Conservation (phyloP, 2,888 invertebrate genomes). For the Gerosis bhagava region DNA sequence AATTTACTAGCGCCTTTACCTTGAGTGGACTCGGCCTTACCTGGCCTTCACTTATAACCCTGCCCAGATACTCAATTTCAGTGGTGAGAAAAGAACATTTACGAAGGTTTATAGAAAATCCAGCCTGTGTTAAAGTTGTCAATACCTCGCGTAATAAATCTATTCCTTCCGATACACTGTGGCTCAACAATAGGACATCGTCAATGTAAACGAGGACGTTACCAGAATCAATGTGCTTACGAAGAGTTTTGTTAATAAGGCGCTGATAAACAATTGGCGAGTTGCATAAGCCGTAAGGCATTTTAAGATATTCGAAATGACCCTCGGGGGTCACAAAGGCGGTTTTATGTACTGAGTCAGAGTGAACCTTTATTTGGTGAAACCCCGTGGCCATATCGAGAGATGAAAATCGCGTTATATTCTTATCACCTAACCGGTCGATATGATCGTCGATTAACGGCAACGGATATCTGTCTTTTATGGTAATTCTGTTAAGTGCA, state of each 20-base stretch:
- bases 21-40: constrained; percentile 29
- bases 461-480: background rate
- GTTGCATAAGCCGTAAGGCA: background rate
- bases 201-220: background rate
- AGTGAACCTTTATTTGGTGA: no score
- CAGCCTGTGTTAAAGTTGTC: background rate
- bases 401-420: background rate
- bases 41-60: constrained; percentile 28
- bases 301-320: background rate
- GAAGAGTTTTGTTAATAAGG: background rate
- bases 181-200: background rate
- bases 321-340: background rate
- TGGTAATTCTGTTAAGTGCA: background rate
- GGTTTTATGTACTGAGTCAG: no score
- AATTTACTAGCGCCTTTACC: constrained; percentile 19
- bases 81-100: constrained; percentile 1
- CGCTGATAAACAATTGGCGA: background rate
- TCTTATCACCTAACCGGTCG: background rate
- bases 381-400: background rate
- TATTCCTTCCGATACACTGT: background rate
- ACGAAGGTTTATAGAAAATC: background rate
- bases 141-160: background rate
- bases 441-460: background rate
- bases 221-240: background rate
- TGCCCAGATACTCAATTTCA: constrained; percentile 32